Evolutionary conservation across 2,888 invertebrate genomes (phyloP), one percentile per base, ranked within the genome.

Genomic region (Monopis laevigella): DNA sequence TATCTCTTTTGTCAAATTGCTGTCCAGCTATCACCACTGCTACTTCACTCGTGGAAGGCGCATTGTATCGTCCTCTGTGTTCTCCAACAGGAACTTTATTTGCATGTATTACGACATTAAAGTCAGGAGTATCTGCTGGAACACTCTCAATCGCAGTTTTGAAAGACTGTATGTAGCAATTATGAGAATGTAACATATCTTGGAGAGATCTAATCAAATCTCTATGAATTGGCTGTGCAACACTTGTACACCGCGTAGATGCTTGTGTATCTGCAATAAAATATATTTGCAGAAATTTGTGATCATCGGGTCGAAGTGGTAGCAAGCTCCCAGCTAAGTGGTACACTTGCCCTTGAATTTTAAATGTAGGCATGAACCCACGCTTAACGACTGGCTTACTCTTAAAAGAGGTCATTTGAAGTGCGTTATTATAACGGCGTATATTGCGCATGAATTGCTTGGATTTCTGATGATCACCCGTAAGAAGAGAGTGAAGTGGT

Each of bases 361-460:
- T 52, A 46, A 46, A 51, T 48, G 51, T 52, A 41, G 51, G 51
- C 49, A 52, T 51, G 46, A 51, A 52, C 45, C 49, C 48, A 49
- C 45, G 52, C 50, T 48, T 30, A 42, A 45, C 47, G 49, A 55
- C 49, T 49, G 49, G 51, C 47, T 49, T 51, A 44, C 50, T 54
- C 39, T 51, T 55, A 53, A 57, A 57, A 46, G 53, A 55, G 43
- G 52, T 55, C 54, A 56, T 56, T 43, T 49, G 52, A 48, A 53
- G 56, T 48, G 51, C 53, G 4, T 10, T 13, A 32, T 32, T 32
- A 16, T 32, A 56, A 47, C 54, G 48, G 45, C 48, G 50, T 45
- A 54, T 53, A 46, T 46, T 45, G 43, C 46, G 48, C 45, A 54
- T 47, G 51, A 53, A 56, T 44, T 51, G 56, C 40, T 41, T 49